Percentiles rank a stretch among this genome's conserved stretches.
Conservation (phyloP, 2,113 vertebrate genomes). For the Nipponia nippon region DNA sequence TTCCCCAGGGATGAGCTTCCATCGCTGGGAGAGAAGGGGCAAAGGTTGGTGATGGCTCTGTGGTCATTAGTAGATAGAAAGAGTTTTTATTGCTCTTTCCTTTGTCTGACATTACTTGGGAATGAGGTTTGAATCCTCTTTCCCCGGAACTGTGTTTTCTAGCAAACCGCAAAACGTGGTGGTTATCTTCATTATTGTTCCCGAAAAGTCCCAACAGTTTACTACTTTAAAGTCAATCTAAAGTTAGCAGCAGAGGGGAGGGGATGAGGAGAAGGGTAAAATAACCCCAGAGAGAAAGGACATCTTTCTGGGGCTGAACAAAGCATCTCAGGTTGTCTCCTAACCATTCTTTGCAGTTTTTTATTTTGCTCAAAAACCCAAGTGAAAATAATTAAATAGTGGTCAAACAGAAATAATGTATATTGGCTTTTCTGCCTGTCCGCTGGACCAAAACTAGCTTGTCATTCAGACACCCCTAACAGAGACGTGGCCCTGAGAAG, state of each 20-base stretch:
- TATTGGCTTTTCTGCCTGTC: background rate
- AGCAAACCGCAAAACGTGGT: background rate
- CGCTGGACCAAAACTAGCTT: background rate
- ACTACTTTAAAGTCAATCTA: background rate
- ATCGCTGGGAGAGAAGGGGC: background rate
- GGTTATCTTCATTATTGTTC: background rate
- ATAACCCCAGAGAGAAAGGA: background rate
- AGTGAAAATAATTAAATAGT: background rate
- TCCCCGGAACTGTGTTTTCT: background rate
- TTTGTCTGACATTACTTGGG: background rate
- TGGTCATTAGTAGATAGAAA: background rate
- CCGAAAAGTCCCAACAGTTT: background rate
- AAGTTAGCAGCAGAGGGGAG: background rate
- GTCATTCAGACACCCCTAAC: background rate
- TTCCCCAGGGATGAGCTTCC: background rate
- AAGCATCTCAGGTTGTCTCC: background rate
- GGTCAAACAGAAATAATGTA: background rate
- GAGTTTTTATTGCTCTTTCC: background rate
- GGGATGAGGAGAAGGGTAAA: background rate
- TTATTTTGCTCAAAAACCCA: background rate
- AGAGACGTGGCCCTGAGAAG: rapidly evolving
- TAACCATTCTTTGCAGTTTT: background rate
- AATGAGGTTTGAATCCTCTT: background rate
- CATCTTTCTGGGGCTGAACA: background rate
- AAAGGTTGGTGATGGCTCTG: background rate